Percentiles rank a stretch among this genome's conserved stretches.
Conservation (phyloP, 2,797 vertebrate species). For the Sphenopsis melanotis region DNA sequence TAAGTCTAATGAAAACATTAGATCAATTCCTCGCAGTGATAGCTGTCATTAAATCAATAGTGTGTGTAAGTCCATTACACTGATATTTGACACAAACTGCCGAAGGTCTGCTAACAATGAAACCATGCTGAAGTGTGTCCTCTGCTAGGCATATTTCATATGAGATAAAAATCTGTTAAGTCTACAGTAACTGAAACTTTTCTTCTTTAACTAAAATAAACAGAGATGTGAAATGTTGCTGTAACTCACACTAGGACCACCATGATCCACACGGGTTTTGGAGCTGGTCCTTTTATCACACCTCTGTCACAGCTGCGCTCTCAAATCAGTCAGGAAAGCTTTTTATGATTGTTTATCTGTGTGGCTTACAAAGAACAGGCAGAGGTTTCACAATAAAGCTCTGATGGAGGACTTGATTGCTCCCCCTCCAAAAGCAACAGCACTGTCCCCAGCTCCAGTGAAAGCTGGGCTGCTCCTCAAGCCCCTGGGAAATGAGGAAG, state of each 20-base stretch:
- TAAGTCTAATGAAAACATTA: constrained; percentile 73
- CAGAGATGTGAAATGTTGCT: not conserved
- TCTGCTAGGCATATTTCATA: constrained; percentile 14
- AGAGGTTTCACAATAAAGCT: not conserved
- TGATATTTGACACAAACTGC: constrained; percentile 48
- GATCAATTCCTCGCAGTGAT: constrained; percentile 52
- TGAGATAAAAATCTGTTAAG: constrained; percentile 49
- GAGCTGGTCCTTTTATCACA: constrained; percentile 28
- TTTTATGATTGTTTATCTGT: constrained; percentile 20
- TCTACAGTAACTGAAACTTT: constrained; percentile 24
- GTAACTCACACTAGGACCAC: constrained; percentile 5
- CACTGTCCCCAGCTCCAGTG: not conserved
- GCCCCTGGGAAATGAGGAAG: not conserved
- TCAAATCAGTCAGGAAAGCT: not conserved
- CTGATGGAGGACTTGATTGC: not conserved
- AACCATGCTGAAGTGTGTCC: constrained; percentile 15
- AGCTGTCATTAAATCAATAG: constrained; percentile 76
- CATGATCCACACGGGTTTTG: constrained; percentile 21
- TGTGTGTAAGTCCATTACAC: constrained; percentile 18
- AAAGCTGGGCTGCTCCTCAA: not conserved
- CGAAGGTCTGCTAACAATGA: constrained; percentile 37
- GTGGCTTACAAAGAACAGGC: not conserved
- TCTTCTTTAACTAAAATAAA: constrained; percentile 42
- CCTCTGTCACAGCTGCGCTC: constrained; percentile 31
- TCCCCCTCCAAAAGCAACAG: not conserved